These are phyloP conservation scores for Hyperopisus bebe DNA, from an alignment of 2,113 vertebrate genomes.

Conservation along the genomic window DNA sequence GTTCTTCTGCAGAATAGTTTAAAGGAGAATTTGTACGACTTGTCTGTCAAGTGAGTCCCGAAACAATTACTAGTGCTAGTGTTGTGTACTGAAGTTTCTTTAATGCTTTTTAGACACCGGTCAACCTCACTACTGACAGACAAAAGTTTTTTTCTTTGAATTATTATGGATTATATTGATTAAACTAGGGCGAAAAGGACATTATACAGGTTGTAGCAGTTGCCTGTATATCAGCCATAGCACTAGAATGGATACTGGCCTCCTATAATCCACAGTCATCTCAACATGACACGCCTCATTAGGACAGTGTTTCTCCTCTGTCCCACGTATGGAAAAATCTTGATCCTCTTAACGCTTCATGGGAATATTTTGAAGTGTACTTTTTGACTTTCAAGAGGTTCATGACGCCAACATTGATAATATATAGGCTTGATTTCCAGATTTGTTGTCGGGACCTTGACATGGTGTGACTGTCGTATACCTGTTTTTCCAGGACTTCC, in stretches of 20 bases:
- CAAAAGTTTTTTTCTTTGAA: background rate
- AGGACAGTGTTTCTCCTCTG: background rate
- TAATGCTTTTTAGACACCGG: background rate
- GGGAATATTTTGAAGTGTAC: background rate
- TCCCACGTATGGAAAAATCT: background rate
- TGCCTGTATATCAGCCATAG: background rate
- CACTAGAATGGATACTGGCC: background rate
- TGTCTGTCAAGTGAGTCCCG: background rate
- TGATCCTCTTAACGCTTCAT: background rate
- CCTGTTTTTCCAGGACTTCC: conserved; percentile 66
- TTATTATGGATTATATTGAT: background rate
- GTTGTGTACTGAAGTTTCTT: background rate
- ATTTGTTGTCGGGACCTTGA: background rate
- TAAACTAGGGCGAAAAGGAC: background rate
- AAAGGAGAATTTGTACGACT: background rate
- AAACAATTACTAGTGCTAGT: background rate
- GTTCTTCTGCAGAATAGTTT: background rate
- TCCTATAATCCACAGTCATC: background rate
- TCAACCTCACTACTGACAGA: background rate
- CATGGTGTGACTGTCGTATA: background rate
- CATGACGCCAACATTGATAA: background rate
- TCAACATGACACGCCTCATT: background rate
- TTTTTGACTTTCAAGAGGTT: background rate
- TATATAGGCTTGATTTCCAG: background rate
- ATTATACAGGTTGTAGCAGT: background rate